Evolutionary conservation across 2,797 vertebrate genomes (phyloP).

Genomic region (Ispidina picta): DNA sequence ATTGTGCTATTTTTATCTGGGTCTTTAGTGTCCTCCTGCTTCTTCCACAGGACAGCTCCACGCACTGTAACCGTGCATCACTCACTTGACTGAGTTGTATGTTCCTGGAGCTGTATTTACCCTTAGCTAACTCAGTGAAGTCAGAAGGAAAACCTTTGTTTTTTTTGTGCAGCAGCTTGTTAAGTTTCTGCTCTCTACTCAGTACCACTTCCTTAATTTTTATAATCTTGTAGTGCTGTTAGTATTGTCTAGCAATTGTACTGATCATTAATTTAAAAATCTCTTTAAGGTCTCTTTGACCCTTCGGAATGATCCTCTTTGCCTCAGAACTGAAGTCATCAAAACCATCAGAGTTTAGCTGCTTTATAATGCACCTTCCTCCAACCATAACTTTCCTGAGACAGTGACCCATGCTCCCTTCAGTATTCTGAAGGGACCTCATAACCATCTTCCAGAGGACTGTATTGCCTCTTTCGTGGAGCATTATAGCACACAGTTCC

Average conservation of each 20-base stretch:
- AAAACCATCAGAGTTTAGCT: constrained; percentile 15
- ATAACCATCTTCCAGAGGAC: constrained; percentile 39
- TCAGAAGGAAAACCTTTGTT: neutral
- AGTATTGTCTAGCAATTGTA: neutral
- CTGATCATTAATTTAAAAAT: constrained; percentile 5
- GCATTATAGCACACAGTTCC: constrained; percentile 39
- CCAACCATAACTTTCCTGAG: constrained; percentile 49
- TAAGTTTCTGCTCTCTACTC: neutral
- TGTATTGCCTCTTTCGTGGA: constrained; percentile 2
- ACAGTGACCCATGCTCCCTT: constrained; percentile 30
- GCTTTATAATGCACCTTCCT: constrained; percentile 23
- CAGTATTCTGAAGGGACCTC: constrained; percentile 12
- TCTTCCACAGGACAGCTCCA: neutral
- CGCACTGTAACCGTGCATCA: neutral
- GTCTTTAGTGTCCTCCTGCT: neutral
- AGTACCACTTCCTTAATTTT: constrained; percentile 4
- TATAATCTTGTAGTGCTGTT: neutral
- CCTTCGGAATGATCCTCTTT: constrained; percentile 6
- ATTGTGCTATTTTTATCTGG: neutral
- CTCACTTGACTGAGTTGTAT: neutral
- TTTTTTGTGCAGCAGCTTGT: neutral
- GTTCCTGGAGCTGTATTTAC: neutral
- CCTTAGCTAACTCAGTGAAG: neutral
- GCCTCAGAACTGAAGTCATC: neutral
- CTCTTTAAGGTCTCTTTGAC: constrained; percentile 10